Evolutionary conservation across 2,888 invertebrate species (phyloP), one percentile per base, ranked within the genome.

Genomic region (Protula sp.): DNA sequence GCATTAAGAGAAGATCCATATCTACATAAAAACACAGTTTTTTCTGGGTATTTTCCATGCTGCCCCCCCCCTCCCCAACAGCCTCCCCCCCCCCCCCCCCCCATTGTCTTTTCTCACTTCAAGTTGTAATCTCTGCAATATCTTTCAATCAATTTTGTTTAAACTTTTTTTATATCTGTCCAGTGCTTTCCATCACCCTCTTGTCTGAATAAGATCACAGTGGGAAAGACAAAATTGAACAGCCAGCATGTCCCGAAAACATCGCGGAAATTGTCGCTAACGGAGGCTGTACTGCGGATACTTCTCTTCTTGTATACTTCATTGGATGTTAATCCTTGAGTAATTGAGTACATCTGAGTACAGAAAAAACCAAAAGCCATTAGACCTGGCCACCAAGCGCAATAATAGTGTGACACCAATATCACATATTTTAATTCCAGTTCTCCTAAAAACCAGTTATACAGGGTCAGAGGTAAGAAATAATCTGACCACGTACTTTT

Each of bases 201-300:
- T 26, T 50, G 71, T 45, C 61, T 62, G 1, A 70, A 53, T 5
- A 74, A 73, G 53, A 74, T 50, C 50, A n/a, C 19, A 22, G 19
- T 26, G 1, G 79, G 79, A 60, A 77, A 54, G 9, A 78, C 24
- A 58, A 78, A 72, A 51, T 74, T 73, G 0, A 74, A 3, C 2
- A 70, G 54, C 72, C 76, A 76, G 57, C 64, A 69, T 4, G 70
- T 63, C 45, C 78, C 78, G 63, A 78, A 76, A 29, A 75, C 72
- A 27, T 68, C 62, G n/a, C 67, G 61, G 5, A 77, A 56, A 57
- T 73, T 74, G 38, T 56, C 52, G 24, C 38, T 29, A 24, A 54
- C 5, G 24, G 9, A 58, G 1, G 64, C 57, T n/a, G 65, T 54
- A 52, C 61, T 48, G 52, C 71, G 75, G 1, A 60, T 64, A 30